These are phyloP conservation scores for Urophycis tenuis DNA, from an alignment of 2,797 vertebrate genomes.

Conservation along the genomic window DNA sequence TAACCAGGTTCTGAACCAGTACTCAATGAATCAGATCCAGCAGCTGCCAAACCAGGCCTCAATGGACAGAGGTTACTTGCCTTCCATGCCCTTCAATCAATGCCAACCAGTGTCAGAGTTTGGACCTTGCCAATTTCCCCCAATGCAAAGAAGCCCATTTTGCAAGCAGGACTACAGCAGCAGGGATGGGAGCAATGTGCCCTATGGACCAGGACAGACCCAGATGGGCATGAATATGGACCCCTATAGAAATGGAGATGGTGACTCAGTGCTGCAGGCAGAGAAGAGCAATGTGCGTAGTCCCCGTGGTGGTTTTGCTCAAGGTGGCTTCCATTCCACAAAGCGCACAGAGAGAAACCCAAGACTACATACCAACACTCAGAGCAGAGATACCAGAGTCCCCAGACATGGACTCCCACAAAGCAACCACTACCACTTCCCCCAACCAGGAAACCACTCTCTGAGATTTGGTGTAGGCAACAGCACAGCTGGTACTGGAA, in stretches of 20 bases:
- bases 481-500: slow-evolving; percentile 40
- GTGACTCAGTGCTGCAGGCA: slow-evolving; percentile 62
- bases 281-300: slow-evolving; percentile 72
- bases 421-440: slow-evolving; percentile 57
- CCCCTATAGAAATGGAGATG: slow-evolving; percentile 57
- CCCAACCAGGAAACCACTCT: slow-evolving; percentile 57
- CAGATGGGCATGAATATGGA: slow-evolving; percentile 58
- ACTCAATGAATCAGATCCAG: slow-evolving; percentile 53
- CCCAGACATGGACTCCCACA: slow-evolving; percentile 57
- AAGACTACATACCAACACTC: slow-evolving; percentile 57
- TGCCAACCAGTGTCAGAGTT: slow-evolving; percentile 61
- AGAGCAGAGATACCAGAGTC: slow-evolving; percentile 59
- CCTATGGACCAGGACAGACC: slow-evolving; percentile 55
- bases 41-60: slow-evolving; percentile 62
- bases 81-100: slow-evolving; percentile 54
- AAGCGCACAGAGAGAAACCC: slow-evolving; percentile 62
- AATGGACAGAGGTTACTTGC: slow-evolving; percentile 57
- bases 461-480: slow-evolving; percentile 63
- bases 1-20: slow-evolving; percentile 41
- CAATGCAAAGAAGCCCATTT: slow-evolving; percentile 57
- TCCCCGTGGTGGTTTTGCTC: slow-evolving; percentile 51
- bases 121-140: slow-evolving; percentile 58
- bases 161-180: slow-evolving; percentile 67
- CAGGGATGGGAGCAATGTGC: slow-evolving; percentile 56
- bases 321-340: slow-evolving; percentile 58